A percentile compares a stretch with the other conserved stretches of the same genome.
Evolutionary conservation across 2,113 vertebrate genomes (phyloP).

Genomic region (Malurus elegans): DNA sequence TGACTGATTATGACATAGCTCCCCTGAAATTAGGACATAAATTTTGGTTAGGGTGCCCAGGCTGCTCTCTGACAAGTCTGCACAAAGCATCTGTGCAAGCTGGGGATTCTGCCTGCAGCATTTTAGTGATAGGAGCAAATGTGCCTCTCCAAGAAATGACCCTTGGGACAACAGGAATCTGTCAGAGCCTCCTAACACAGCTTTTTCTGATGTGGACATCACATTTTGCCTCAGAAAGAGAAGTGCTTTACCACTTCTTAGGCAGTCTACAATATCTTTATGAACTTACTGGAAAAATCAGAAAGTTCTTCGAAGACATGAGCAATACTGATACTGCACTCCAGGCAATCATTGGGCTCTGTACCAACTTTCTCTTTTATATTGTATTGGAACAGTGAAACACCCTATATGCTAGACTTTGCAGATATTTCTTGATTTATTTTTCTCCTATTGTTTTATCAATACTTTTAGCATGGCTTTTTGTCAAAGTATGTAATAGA

Average conservation of each 20-base stretch:
- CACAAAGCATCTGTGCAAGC: slow-evolving; percentile 3
- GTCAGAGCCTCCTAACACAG: background rate
- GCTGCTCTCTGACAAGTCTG: background rate
- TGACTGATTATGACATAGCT: background rate
- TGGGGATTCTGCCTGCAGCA: slow-evolving; percentile 13
- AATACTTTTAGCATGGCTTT: background rate
- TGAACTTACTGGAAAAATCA: slow-evolving; percentile 14
- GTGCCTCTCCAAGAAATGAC: slow-evolving; percentile 6
- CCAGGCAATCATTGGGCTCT: slow-evolving; percentile 18
- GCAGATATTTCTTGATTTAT: background rate
- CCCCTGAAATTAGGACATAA: background rate
- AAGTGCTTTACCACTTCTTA: background rate
- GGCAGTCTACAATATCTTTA: background rate
- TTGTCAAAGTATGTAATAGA: background rate
- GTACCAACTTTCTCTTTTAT: slow-evolving; percentile 3
- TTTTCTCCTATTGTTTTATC: slow-evolving; percentile 9
- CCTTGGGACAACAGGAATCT: background rate
- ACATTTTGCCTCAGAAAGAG: slow-evolving; percentile 15
- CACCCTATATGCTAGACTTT: background rate
- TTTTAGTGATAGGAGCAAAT: slow-evolving; percentile 34
- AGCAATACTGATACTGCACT: slow-evolving; percentile 12
- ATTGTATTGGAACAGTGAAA: background rate
- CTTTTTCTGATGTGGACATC: background rate
- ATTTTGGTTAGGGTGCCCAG: background rate
- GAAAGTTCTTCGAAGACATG: background rate